Percentiles rank a stretch among this genome's conserved stretches.
phyloP scores from a whole-genome alignment of 2,888 invertebrate species.

The Beris morrisii region DNA sequence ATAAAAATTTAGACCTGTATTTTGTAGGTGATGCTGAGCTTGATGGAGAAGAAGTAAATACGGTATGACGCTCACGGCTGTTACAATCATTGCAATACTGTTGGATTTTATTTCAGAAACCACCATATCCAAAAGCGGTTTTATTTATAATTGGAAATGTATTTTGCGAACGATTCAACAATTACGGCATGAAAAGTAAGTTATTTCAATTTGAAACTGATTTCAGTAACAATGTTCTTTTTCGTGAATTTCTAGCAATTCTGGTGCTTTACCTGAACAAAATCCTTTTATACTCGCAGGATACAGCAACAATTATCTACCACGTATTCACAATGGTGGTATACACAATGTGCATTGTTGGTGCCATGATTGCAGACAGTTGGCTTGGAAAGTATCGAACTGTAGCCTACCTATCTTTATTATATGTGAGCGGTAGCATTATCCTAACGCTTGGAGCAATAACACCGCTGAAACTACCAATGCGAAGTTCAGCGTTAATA shows the following conservation, averaged over 20 bases:
- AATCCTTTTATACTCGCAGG: conserved; percentile 64
- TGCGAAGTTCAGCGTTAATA: conserved; percentile 61
- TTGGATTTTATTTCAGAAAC: conserved; percentile 15
- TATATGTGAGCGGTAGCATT: conserved; percentile 82
- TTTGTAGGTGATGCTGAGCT: no score
- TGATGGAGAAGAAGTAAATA: no score
- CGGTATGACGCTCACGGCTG: no score
- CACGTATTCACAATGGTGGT: conserved; percentile 74
- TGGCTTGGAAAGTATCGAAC: conserved; percentile 76
- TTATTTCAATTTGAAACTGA: no score
- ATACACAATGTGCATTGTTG: conserved; percentile 75
- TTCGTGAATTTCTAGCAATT: conserved; percentile 62
- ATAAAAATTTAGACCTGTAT: no score
- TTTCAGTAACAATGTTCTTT: no score
- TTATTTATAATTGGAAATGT: conserved; percentile 91
- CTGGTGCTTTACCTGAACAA: conserved; percentile 72
- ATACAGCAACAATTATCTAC: conserved; percentile 71
- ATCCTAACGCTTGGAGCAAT: conserved; percentile 72
- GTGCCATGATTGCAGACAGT: conserved; percentile 79
- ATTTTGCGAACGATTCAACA: conserved; percentile 94
- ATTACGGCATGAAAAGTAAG: conserved; percentile 88
- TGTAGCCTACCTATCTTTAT: conserved; percentile 79
- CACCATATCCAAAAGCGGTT: conserved; percentile 70
- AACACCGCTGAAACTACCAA: conserved; percentile 63
- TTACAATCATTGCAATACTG: no score